phyloP scores from a whole-genome alignment of 2,113 vertebrate genomes.

The Nymphicus hollandicus region DNA sequence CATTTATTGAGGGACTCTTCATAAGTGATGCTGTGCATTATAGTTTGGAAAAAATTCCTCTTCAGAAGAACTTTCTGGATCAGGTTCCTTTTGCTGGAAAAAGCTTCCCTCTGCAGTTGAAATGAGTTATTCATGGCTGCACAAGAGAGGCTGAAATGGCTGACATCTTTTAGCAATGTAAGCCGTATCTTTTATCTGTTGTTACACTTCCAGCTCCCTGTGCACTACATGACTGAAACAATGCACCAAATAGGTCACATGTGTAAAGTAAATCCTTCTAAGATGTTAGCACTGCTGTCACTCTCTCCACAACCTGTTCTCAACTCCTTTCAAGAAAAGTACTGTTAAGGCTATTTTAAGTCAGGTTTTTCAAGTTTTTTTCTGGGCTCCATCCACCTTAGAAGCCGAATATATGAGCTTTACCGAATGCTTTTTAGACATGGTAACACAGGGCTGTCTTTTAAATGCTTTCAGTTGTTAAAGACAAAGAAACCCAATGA shows the following conservation, averaged over 20 bases:
- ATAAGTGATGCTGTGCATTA: not conserved
- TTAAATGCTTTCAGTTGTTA: constrained; percentile 32
- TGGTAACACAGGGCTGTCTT: not conserved
- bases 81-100: not conserved
- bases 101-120: not conserved
- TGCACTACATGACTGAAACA: not conserved
- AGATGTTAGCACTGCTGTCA: not conserved
- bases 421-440: not conserved
- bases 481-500: constrained; percentile 36
- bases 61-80: not conserved
- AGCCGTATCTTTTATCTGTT: not conserved
- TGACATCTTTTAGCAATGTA: not conserved
- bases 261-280: constrained; percentile 27
- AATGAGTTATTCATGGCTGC: not conserved
- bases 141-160: not conserved
- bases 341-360: not conserved
- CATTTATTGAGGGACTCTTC: not conserved
- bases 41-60: not conserved
- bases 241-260: not conserved
- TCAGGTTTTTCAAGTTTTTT: not conserved
- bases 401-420: not conserved
- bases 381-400: not conserved
- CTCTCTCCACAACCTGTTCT: not conserved
- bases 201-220: not conserved
- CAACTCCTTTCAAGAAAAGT: not conserved